These are phyloP conservation scores for Alloscopus bannaensis DNA, from an alignment of 2,888 invertebrate genomes.

Conservation along the genomic window DNA sequence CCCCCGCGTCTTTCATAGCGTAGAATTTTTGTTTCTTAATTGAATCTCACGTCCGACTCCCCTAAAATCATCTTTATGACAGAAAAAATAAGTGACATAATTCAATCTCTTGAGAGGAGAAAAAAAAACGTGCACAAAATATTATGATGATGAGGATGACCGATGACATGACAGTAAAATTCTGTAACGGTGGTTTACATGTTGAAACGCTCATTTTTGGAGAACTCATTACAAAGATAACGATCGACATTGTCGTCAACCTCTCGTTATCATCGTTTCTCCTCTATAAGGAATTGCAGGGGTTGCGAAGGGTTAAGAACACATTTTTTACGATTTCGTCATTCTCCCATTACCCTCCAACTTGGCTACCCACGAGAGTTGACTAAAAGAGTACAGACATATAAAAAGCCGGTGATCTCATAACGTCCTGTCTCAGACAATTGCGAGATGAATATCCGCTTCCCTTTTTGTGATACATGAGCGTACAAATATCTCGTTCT, in stretches of 20 bases:
- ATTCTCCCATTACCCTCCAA: background rate
- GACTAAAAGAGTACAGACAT: too few relatives aligned
- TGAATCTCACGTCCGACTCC: too few relatives aligned
- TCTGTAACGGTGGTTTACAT: slow-evolving; percentile 49
- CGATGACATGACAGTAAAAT: slow-evolving; percentile 37
- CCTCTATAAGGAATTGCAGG: background rate
- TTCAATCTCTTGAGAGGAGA: background rate
- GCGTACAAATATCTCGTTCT: too few relatives aligned
- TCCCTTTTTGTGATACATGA: too few relatives aligned
- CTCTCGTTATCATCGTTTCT: background rate
- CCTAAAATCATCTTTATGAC: too few relatives aligned
- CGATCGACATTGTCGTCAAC: slow-evolving; percentile 46
- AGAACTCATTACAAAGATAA: slow-evolving; percentile 63
- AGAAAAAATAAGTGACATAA: background rate
- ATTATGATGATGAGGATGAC: slow-evolving; percentile 13
- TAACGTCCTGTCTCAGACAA: too few relatives aligned
- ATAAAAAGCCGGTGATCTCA: too few relatives aligned
- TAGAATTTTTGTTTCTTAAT: too few relatives aligned
- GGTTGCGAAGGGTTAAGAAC: background rate
- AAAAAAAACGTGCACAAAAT: too few relatives aligned
- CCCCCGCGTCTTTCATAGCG: too few relatives aligned
- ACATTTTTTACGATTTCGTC: slow-evolving; percentile 13
- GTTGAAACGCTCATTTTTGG: slow-evolving; percentile 48
- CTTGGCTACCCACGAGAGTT: slow-evolving; percentile 7
- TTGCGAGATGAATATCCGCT: too few relatives aligned